These are phyloP conservation scores for Odontocolon sp. DNA, from an alignment of 2,888 invertebrate species.

Conservation along the genomic window DNA sequence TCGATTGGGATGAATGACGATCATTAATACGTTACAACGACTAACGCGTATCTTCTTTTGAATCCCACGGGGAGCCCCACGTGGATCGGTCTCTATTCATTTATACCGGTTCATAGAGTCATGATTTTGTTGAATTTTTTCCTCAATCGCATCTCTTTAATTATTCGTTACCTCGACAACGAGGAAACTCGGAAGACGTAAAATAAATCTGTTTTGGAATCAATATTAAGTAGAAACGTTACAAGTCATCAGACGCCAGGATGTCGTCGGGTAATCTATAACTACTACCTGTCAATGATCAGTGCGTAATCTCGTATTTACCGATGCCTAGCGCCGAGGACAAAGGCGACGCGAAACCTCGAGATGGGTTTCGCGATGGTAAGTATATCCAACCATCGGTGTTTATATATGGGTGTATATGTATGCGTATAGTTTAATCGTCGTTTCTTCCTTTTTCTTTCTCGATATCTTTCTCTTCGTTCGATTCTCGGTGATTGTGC, in stretches of 20 bases:
- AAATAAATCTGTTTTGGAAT: too few species aligned
- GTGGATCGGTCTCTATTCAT: neutral
- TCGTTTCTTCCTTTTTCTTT: slow-evolving; percentile 18
- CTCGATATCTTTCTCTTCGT: neutral
- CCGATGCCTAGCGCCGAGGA: slow-evolving; percentile 12
- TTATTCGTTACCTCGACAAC: too few species aligned
- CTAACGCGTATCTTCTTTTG: slow-evolving; percentile 33
- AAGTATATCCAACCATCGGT: neutral
- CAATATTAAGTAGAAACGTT: too few species aligned
- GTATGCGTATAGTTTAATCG: slow-evolving; percentile 29
- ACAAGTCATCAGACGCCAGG: too few species aligned
- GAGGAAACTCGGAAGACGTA: too few species aligned
- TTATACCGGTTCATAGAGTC: neutral
- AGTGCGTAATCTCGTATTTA: neutral
- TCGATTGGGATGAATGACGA: slow-evolving; percentile 47
- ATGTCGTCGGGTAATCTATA: neutral
- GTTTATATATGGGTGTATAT: slow-evolving; percentile 2
- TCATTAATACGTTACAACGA: slow-evolving; percentile 47
- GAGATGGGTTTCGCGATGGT: slow-evolving; percentile 1
- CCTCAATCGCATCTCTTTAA: too few species aligned
- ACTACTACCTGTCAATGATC: neutral
- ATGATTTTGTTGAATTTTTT: too few species aligned
- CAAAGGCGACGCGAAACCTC: slow-evolving; percentile 21
- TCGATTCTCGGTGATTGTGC: neutral
- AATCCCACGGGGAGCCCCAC: neutral